Evolutionary conservation across 1,140 invertebrate genomes (phyloP).

Genomic region (Zaprionus ghesquierei): DNA sequence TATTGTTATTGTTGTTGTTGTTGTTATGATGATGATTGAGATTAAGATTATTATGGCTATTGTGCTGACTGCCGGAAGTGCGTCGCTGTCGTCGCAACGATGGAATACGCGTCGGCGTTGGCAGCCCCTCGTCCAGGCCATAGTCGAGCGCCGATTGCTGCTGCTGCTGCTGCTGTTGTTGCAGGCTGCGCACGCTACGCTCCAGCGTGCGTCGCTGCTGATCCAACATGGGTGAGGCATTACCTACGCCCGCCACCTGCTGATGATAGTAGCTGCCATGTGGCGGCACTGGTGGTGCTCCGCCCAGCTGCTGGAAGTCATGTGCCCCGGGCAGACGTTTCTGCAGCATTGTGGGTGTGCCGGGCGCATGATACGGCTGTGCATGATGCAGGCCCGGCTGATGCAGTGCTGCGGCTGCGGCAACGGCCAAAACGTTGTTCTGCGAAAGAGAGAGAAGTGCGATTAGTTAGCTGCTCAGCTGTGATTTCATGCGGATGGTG

Average conservation of each 20-base stretch:
- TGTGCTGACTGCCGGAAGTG: constrained; percentile 64
- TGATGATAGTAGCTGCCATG: constrained; percentile 71
- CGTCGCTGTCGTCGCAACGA: constrained; percentile 71
- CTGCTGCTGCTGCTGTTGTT: constrained; percentile 53
- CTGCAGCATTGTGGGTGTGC: constrained; percentile 63
- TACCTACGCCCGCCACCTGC: constrained; percentile 18
- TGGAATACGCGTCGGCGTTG: constrained; percentile 70
- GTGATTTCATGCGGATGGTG: not conserved
- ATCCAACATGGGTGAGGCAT: constrained; percentile 59
- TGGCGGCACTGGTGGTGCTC: constrained; percentile 68
- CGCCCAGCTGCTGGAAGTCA: constrained; percentile 61
- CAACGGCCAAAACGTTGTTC: constrained; percentile 44
- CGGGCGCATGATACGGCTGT: constrained; percentile 75
- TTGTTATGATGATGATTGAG: constrained; percentile 39
- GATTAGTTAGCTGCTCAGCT: not conserved
- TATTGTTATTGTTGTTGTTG: constrained; percentile 48
- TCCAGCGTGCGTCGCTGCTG: constrained; percentile 67
- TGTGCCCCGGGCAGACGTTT: constrained; percentile 47
- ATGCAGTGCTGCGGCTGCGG: constrained; percentile 48
- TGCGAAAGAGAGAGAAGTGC: not conserved
- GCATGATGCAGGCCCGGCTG: constrained; percentile 74
- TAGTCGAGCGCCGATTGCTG: constrained; percentile 29
- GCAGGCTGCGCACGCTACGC: constrained; percentile 63
- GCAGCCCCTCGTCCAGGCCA: constrained; percentile 50
- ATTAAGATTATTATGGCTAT: constrained; percentile 68